Conservation (phyloP, 2,797 vertebrate genomes). For the Anabacerthia variegaticeps region DNA sequence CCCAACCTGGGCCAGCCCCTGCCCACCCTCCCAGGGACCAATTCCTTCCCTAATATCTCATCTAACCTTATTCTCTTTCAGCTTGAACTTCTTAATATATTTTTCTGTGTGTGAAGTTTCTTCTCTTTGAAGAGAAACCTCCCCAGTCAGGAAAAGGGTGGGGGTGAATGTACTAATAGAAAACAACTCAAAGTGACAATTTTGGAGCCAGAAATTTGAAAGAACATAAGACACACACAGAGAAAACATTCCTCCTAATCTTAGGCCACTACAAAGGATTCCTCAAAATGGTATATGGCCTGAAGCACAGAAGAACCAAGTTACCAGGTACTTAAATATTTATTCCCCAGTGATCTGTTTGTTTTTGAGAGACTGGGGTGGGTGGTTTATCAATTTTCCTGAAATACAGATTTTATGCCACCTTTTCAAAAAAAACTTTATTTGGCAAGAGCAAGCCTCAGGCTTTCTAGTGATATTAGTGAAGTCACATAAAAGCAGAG, state of each 20-base stretch:
- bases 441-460: neutral
- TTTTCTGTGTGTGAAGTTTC: neutral
- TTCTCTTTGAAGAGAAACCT: neutral
- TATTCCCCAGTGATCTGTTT: neutral
- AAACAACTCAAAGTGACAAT: neutral
- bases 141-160: neutral
- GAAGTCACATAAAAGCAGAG: neutral
- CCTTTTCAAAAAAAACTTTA: neutral
- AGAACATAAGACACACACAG: neutral
- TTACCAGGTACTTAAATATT: neutral
- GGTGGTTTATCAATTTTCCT: neutral
- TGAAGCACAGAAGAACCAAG: neutral
- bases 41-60: neutral
- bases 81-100: neutral
- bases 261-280: neutral
- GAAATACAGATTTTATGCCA: neutral
- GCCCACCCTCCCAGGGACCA: fast-evolving
- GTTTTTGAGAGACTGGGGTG: neutral
- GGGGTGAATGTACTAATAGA: neutral
- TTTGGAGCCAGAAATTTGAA: neutral
- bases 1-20: neutral
- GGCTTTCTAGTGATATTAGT: neutral
- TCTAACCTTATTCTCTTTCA: neutral
- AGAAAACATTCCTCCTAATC: neutral
- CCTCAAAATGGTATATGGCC: neutral